Conservation (phyloP, 1,140 invertebrate species). For the Pteromalus puparum region DNA sequence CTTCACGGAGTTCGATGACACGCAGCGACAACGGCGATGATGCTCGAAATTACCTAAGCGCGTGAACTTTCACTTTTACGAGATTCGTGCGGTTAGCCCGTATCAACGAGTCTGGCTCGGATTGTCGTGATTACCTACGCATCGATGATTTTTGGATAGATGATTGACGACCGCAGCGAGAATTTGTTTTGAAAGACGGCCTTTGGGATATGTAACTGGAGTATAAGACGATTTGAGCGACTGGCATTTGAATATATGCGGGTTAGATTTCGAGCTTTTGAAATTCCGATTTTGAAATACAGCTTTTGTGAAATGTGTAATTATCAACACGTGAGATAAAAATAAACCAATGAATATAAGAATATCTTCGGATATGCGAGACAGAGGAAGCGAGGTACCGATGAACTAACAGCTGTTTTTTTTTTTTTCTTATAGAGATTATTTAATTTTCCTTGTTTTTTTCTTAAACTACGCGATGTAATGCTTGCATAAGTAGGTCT, state of each 20-base stretch:
- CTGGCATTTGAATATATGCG: too few relatives aligned
- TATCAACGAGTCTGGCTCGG: not conserved
- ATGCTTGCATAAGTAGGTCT: slow-evolving; percentile 17
- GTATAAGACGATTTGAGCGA: too few relatives aligned
- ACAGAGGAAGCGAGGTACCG: not conserved
- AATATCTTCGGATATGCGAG: not conserved
- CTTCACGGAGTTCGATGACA: slow-evolving; percentile 9
- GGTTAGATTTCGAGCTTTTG: too few relatives aligned
- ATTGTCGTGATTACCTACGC: not conserved
- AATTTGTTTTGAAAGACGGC: too few relatives aligned
- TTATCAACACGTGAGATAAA: too few relatives aligned
- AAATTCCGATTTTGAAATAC: too few relatives aligned
- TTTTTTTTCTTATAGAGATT: not conserved
- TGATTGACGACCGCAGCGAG: too few relatives aligned
- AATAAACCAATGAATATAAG: not conserved
- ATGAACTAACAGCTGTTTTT: not conserved
- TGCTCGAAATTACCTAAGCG: slow-evolving; percentile 36
- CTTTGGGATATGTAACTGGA: too few relatives aligned
- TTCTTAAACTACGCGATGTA: not conserved
- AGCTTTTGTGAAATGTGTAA: too few relatives aligned
- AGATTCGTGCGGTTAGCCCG: not conserved
- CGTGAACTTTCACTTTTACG: slow-evolving; percentile 26
- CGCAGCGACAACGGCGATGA: not conserved
- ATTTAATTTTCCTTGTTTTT: slow-evolving; percentile 18
- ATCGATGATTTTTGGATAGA: too few relatives aligned